Evolutionary conservation across 2,797 vertebrate genomes (phyloP).

Genomic region (Liasis olivaceus): DNA sequence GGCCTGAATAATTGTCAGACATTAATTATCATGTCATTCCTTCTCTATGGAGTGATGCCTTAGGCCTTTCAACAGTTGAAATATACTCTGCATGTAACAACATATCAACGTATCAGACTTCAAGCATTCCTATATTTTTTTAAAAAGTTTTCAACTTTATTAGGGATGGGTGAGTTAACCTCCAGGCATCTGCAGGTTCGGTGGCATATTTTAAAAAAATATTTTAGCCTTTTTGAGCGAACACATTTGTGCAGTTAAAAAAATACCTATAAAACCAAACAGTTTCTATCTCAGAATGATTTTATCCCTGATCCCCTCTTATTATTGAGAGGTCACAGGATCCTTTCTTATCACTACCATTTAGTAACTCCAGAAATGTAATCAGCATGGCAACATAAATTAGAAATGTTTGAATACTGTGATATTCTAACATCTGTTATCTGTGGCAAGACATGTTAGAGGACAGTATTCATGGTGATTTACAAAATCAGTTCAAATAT

Average conservation of each 20-base stretch:
- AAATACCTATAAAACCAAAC: not conserved
- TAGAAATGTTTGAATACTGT: not conserved
- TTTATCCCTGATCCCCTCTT: not conserved
- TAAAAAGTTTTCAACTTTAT: not conserved
- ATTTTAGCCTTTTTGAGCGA: not conserved
- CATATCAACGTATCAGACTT: accelerated
- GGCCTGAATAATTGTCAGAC: not conserved
- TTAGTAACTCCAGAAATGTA: not conserved
- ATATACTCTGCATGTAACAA: not conserved
- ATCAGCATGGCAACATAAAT: not conserved
- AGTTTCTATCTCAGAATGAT: not conserved
- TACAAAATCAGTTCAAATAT: not conserved
- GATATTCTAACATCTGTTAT: not conserved
- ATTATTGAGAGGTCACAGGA: not conserved
- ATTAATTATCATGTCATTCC: not conserved
- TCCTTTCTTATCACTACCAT: not conserved
- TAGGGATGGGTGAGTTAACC: not conserved
- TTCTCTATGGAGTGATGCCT: not conserved
- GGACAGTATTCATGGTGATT: not conserved
- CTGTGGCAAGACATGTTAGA: not conserved
- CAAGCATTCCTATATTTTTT: not conserved
- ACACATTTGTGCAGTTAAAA: not conserved
- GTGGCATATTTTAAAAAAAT: not conserved
- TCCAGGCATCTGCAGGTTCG: not conserved
- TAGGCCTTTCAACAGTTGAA: not conserved